Conservation (phyloP, 2,113 vertebrate genomes). For the Catagonus wagneri region DNA sequence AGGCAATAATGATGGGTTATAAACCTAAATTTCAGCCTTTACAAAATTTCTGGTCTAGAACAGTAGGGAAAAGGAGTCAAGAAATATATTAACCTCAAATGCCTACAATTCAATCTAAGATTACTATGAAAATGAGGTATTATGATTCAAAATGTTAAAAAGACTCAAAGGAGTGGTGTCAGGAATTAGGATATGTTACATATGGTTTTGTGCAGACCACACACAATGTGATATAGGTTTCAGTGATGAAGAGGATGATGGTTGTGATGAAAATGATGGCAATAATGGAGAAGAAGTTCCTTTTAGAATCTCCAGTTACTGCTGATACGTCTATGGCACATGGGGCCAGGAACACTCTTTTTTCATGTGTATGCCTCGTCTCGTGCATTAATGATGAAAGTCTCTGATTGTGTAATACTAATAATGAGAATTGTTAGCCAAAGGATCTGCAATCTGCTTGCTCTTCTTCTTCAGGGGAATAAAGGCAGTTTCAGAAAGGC, state of each 20-base stretch:
- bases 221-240: not conserved
- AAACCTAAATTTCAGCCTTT: not conserved
- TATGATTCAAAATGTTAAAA: not conserved
- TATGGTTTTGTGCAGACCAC: not conserved
- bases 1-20: not conserved
- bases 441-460: conserved; percentile 1
- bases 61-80: not conserved
- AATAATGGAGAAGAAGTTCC: not conserved
- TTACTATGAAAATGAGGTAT: not conserved
- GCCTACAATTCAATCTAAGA: not conserved
- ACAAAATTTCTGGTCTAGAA: not conserved
- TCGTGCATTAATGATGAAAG: conserved; percentile 11
- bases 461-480: conserved; percentile 35
- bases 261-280: too few species aligned
- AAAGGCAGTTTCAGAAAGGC: conserved; percentile 29
- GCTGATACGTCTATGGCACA: not conserved
- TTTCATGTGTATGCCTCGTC: not conserved
- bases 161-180: not conserved
- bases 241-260: not conserved
- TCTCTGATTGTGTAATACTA: conserved; percentile 28
- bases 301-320: not conserved
- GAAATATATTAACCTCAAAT: not conserved
- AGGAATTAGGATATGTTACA: not conserved
- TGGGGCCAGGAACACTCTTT: not conserved
- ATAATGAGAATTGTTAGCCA: not conserved